Percentiles rank a stretch among this genome's conserved stretches.
Conservation (phyloP, 1,140 invertebrate genomes). For the Heterodera carotae region DNA sequence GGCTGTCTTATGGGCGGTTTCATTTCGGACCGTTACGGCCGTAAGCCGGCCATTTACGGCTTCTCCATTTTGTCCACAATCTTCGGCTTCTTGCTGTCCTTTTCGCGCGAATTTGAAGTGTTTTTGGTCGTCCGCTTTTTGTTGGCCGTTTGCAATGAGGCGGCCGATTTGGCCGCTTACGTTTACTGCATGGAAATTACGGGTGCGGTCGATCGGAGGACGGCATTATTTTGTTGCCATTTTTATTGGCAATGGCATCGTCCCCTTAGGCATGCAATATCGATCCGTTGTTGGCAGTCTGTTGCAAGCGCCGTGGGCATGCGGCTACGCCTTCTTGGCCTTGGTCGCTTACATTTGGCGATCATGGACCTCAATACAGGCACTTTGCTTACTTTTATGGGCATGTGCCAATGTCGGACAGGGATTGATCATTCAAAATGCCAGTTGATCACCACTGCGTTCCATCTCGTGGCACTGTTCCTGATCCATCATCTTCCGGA, state of each 20-base stretch:
- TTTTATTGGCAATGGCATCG: not conserved
- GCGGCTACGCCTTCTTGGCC: conserved; percentile 63
- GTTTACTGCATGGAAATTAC: conserved; percentile 65
- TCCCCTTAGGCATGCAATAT: conserved; percentile 37
- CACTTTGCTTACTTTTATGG: not conserved
- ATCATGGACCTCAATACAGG: conserved; percentile 62
- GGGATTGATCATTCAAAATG: conserved; percentile 21
- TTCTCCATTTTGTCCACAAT: conserved; percentile 59
- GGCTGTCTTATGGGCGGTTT: conserved; percentile 62
- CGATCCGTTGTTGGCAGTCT: conserved; percentile 60
- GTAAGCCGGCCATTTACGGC: conserved; percentile 57
- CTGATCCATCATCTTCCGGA: conserved; percentile 58
- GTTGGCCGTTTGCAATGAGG: conserved; percentile 60
- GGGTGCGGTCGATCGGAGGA: conserved; percentile 31
- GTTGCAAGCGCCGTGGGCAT: conserved; percentile 63
- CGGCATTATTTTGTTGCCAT: not conserved
- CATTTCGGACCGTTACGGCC: conserved; percentile 57
- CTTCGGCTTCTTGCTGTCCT: conserved; percentile 63
- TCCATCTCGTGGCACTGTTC: conserved; percentile 53
- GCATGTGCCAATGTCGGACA: not conserved
- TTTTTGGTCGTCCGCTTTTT: conserved; percentile 63
- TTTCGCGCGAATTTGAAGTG: conserved; percentile 60
- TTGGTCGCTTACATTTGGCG: conserved; percentile 61
- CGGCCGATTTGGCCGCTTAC: conserved; percentile 62
- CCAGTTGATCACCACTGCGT: conserved; percentile 55